Percentiles rank a stretch among this genome's conserved stretches.
Evolutionary conservation across 2,113 vertebrate genomes (phyloP).

Genomic region (Bufo bufo): DNA sequence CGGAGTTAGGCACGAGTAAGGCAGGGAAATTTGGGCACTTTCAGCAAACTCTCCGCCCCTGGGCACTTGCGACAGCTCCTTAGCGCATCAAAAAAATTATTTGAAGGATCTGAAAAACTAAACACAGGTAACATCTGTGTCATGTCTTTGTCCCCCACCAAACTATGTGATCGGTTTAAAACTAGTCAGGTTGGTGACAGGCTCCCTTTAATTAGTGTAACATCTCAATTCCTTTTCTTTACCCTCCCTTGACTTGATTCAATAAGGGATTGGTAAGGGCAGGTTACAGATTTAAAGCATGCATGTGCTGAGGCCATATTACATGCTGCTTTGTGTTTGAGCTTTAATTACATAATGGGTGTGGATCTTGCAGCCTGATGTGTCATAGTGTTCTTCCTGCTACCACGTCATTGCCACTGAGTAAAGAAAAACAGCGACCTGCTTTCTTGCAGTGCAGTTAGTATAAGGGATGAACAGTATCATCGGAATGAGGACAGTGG

Average conservation of each 20-base stretch:
- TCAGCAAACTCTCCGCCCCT: too few relatives aligned
- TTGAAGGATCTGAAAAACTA: too few relatives aligned
- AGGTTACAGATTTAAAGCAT: constrained; percentile 20
- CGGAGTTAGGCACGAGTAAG: too few relatives aligned
- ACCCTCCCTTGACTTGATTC: constrained; percentile 14
- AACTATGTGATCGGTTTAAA: too few relatives aligned
- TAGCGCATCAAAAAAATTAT: too few relatives aligned
- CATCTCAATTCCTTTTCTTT: constrained; percentile 17
- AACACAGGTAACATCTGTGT: too few relatives aligned
- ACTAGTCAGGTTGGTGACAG: too few relatives aligned
- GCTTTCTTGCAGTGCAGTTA: background rate
- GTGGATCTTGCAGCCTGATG: background rate
- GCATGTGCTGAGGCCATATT: constrained; percentile 9
- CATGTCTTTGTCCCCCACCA: too few relatives aligned
- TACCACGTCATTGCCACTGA: constrained; percentile 2
- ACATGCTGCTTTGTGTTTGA: background rate
- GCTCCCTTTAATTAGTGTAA: background rate
- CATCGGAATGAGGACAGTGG: background rate
- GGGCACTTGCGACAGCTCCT: too few relatives aligned
- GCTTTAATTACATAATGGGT: constrained; percentile 42
- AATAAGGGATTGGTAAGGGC: constrained; percentile 28
- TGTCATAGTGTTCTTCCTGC: background rate
- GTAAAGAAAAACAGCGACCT: background rate
- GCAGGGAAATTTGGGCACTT: too few relatives aligned
- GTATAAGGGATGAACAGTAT: background rate